Conservation (phyloP, 2,113 vertebrate genomes). For the Oncorhynchus kisutch region DNA sequence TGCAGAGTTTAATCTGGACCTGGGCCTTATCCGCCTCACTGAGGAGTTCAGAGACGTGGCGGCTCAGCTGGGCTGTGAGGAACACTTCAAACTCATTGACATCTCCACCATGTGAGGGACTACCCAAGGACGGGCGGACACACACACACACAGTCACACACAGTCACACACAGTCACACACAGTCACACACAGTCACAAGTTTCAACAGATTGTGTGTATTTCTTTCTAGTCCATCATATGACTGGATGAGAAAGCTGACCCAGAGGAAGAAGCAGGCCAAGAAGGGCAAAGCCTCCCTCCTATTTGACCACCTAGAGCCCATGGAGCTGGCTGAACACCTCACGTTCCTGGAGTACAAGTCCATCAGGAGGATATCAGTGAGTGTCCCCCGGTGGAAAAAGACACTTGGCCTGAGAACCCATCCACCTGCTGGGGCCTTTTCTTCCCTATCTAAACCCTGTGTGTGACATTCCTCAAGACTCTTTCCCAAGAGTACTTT, state of each 20-base stretch:
- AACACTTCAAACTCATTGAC: conserved; percentile 91
- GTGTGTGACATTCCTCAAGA: background rate
- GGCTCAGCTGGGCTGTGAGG: conserved; percentile 82
- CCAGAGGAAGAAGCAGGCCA: conserved; percentile 89
- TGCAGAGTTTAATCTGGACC: conserved; percentile 95
- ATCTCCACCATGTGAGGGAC: conserved; percentile 94
- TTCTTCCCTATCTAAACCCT: conserved; percentile 5
- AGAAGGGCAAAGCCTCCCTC: conserved; percentile 95
- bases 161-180: conserved; percentile 21
- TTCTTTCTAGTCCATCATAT: conserved; percentile 84
- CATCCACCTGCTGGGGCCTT: conserved; percentile 33
- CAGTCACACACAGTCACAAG: background rate
- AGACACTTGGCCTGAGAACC: conserved; percentile 30
- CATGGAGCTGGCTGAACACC: conserved; percentile 94
- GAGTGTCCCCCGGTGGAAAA: conserved; percentile 50
- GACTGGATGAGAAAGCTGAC: conserved; percentile 99
- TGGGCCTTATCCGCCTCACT: conserved; percentile 87
- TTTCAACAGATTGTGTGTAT: background rate
- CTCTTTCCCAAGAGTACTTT: background rate
- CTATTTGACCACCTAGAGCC: conserved; percentile 97
- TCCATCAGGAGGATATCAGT: conserved; percentile 96
- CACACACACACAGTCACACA: background rate
- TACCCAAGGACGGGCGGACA: background rate
- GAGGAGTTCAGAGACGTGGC: conserved; percentile 91
- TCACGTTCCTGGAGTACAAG: conserved; percentile 97